Conservation (phyloP, 2,888 invertebrate genomes). For the Mimumesa dahlbomi region DNA sequence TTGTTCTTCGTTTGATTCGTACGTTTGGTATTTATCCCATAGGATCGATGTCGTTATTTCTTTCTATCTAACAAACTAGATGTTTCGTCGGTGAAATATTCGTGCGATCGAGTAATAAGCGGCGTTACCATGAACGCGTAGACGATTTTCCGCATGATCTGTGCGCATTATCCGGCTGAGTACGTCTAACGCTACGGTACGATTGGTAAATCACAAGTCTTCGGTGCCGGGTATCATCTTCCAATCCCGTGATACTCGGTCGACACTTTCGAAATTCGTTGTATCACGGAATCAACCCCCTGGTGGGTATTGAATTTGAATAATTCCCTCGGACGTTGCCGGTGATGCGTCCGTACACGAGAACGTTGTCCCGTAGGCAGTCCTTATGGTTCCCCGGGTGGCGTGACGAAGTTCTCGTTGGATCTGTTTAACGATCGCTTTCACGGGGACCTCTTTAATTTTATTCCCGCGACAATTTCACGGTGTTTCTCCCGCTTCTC, state of each 20-base stretch:
- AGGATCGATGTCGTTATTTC: too few relatives aligned
- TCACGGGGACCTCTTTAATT: conserved; percentile 67
- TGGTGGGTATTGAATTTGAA: conserved; percentile 49
- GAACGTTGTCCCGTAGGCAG: conserved; percentile 12
- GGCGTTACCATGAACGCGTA: conserved; percentile 4
- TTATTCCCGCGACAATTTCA: too few relatives aligned
- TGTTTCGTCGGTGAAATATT: neutral
- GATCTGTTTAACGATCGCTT: conserved; percentile 72
- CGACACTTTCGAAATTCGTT: conserved; percentile 45
- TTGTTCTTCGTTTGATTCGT: neutral
- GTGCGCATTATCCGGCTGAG: conserved; percentile 32
- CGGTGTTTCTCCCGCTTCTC: too few relatives aligned
- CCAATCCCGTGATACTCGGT: conserved; percentile 13
- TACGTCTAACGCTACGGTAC: conserved; percentile 32
- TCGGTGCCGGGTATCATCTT: conserved; percentile 14
- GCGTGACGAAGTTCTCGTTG: conserved; percentile 6
- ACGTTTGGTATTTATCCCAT: too few relatives aligned
- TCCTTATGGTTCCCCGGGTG: conserved; percentile 3
- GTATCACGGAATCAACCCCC: neutral
- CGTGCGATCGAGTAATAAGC: conserved; percentile 2
- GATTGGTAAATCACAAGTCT: conserved; percentile 41
- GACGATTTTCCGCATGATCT: conserved; percentile 18
- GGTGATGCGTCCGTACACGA: conserved; percentile 16
- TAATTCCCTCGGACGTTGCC: conserved; percentile 42
- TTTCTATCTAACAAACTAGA: neutral